These are phyloP conservation scores for Himalopsyche tibetana DNA, from an alignment of 2,888 invertebrate genomes.

Conservation along the genomic window DNA sequence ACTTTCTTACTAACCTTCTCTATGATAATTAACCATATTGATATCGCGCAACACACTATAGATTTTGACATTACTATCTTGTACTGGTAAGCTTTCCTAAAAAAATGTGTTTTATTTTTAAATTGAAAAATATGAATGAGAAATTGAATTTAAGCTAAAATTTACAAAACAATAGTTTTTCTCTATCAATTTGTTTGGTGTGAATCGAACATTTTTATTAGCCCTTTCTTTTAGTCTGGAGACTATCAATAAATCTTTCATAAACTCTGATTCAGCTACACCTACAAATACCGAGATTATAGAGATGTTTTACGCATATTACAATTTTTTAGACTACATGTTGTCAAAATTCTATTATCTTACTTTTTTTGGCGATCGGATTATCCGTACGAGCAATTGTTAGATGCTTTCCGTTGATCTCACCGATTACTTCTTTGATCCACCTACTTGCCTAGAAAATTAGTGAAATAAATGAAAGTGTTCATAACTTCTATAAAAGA, in stretches of 20 bases:
- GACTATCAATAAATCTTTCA: neutral
- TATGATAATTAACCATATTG: no score
- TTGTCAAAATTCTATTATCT: neutral
- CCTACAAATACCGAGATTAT: neutral
- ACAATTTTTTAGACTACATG: neutral
- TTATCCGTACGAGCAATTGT: neutral
- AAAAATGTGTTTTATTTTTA: no score
- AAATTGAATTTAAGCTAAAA: no score
- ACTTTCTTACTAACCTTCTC: no score
- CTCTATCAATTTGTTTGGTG: neutral
- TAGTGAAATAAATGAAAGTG: no score
- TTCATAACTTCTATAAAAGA: no score
- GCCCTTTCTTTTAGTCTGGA: neutral
- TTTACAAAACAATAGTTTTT: no score
- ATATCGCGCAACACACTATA: no score
- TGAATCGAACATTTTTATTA: neutral
- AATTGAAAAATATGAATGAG: no score
- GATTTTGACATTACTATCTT: no score
- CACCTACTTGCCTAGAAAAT: neutral
- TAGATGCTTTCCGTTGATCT: neutral
- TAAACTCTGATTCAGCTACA: neutral
- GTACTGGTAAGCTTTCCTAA: no score
- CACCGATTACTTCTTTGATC: conserved; percentile 1
- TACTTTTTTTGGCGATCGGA: neutral
- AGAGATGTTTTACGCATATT: neutral